Conservation (phyloP, 2,888 invertebrate genomes). For the Dyspetes luteomarginatus region DNA sequence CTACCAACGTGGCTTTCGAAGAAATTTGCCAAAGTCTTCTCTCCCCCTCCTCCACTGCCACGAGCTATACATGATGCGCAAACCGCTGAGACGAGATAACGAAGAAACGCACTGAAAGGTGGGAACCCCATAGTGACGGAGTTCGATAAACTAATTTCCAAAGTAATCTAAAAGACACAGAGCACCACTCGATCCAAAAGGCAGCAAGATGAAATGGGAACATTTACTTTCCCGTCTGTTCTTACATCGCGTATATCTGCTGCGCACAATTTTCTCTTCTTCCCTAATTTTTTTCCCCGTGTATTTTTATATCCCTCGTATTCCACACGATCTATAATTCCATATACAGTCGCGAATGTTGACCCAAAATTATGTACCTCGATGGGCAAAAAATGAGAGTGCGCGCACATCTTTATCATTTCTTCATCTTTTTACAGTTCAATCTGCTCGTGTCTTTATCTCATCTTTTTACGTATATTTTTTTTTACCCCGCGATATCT, state of each 20-base stretch:
- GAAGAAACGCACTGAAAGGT: neutral
- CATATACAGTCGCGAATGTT: too few species aligned
- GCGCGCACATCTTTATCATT: neutral
- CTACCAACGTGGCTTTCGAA: constrained; percentile 29
- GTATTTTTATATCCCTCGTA: too few species aligned
- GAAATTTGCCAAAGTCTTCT: constrained; percentile 55
- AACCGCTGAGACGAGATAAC: constrained; percentile 8
- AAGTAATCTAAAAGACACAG: constrained; percentile 71
- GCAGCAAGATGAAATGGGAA: constrained; percentile 43
- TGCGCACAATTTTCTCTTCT: constrained; percentile 23
- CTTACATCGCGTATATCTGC: constrained; percentile 41
- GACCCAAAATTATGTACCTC: too few species aligned
- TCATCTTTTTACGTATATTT: neutral
- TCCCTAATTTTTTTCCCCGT: too few species aligned
- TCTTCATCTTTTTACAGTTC: neutral
- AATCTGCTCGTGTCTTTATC: neutral
- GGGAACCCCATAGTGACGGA: constrained; percentile 50
- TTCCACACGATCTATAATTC: too few species aligned
- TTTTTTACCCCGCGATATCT: neutral
- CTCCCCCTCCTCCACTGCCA: too few species aligned
- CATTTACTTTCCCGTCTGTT: constrained; percentile 64
- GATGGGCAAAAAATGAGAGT: constrained; percentile 3
- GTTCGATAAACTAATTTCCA: constrained; percentile 70
- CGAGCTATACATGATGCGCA: neutral
- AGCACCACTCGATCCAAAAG: constrained; percentile 58